A percentile compares a stretch with the other conserved stretches of the same genome.
These are phyloP conservation scores for Lepeophtheirus salmonis DNA, from an alignment of 1,140 invertebrate genomes.

Conservation along the genomic window DNA sequence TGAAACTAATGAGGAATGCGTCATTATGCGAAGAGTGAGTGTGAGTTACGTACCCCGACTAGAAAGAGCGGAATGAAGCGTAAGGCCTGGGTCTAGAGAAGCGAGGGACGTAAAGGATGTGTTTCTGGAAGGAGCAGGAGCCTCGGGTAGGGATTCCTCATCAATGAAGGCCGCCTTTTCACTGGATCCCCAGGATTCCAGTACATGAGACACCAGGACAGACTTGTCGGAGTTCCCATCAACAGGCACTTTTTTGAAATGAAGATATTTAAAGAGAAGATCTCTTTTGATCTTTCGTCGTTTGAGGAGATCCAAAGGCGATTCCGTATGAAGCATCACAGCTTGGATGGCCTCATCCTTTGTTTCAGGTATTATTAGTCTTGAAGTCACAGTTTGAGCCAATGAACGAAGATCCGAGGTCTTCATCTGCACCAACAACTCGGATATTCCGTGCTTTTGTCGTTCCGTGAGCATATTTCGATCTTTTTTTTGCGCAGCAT, in stretches of 20 bases:
- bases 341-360: constrained; percentile 9
- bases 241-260: constrained; percentile 7
- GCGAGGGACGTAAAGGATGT: constrained; percentile 10
- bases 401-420: constrained; percentile 1
- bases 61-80: background rate
- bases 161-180: background rate
- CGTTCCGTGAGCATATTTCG: constrained; percentile 7
- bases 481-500: background rate
- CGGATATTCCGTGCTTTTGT: constrained; percentile 13
- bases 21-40: background rate
- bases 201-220: background rate
- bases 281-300: constrained; percentile 16
- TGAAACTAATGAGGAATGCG: background rate
- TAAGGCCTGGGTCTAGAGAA: background rate
- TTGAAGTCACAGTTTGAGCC: constrained; percentile 12
- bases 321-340: constrained; percentile 14
- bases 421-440: constrained; percentile 1
- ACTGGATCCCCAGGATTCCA: constrained; percentile 4
- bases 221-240: constrained; percentile 12
- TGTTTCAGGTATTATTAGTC: constrained; percentile 12
- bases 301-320: constrained; percentile 5
- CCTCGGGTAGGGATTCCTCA: constrained; percentile 15
- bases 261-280: constrained; percentile 11
- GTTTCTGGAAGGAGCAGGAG: constrained; percentile 16
- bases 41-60: background rate